Evolutionary conservation across 2,797 vertebrate genomes (phyloP), one percentile per base, ranked within the genome.

Genomic region (Peromyscus melanophrys): DNA sequence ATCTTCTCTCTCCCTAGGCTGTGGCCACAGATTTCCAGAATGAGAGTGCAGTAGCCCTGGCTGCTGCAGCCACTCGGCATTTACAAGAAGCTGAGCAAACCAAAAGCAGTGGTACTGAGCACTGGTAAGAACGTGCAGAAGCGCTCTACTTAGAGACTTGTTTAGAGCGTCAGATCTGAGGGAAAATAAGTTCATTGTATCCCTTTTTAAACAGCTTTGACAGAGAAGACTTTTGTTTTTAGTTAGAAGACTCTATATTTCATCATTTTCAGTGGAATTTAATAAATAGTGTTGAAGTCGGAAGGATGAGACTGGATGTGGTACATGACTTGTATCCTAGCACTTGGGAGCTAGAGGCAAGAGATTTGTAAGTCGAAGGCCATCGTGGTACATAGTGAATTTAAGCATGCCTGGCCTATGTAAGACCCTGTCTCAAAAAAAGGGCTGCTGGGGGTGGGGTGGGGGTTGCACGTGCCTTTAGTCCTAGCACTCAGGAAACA

Each of bases 1-100:
- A 63, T 4, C 52, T 49, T 77, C 27, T 95, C 88, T 96, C 86
- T 96, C 43, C 19, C 14, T 97, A 99, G 99, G 99, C 99, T 14
- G 99, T 99, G 80, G 99, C 99, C 97, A 99, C 99, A 88, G 99
- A 99, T 98, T 99, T 99, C 98, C 99, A 99, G 99, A 99, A 99
- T 0, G 99, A 99, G 98, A 99, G 99, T 11, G 99, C 99, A 13
- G 99, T 99, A 11, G 99, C 99, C 29, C 98, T 99, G 98, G 99
- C 99, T 52, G 99, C 99, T 0, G 99, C 99, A 23, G 99, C 99
- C 3, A 99, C 99, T 1, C 99, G 99, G 92, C 99, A 99, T 94
- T 98, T 99, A 12, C 99, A 99, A 97, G 99, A 99, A 97, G 99
- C 99, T 0, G 99, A 99, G 93, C 99, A 99, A 97, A 99, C 99